A percentile compares a stretch with the other conserved stretches of the same genome.
Conservation (phyloP, 2,113 vertebrate species). For the Ia io region DNA sequence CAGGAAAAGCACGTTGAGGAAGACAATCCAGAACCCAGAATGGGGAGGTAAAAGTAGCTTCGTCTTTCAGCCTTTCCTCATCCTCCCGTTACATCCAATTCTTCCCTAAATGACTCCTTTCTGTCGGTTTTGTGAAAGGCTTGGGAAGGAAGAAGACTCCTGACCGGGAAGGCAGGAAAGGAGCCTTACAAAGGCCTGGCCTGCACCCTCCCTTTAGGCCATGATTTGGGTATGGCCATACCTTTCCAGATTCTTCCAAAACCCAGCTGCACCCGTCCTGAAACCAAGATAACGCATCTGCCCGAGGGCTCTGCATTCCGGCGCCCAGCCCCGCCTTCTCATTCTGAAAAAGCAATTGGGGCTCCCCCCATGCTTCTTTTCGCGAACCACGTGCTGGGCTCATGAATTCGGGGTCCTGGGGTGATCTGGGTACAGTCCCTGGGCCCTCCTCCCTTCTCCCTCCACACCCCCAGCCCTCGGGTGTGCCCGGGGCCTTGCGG, state of each 20-base stretch:
- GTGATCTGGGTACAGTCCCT: accelerated
- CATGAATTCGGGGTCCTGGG: no score
- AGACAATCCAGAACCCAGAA: neutral
- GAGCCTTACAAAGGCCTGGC: accelerated
- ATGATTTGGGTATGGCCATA: no score
- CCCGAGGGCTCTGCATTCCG: no score
- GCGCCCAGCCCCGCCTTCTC: neutral
- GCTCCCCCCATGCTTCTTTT: neutral
- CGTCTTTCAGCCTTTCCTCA: neutral
- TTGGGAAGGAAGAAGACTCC: neutral
- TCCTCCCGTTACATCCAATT: neutral
- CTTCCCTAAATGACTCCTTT: neutral
- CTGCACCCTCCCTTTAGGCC: accelerated
- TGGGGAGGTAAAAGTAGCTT: neutral
- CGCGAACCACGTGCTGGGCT: no score
- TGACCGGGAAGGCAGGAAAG: neutral
- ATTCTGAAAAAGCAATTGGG: neutral
- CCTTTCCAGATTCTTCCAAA: neutral
- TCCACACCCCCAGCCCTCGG: accelerated
- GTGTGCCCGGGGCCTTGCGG: no score
- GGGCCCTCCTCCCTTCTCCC: accelerated
- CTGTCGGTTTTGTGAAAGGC: neutral
- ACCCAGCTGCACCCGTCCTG: neutral
- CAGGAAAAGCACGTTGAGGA: neutral
- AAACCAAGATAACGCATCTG: neutral